Percentiles rank a stretch among this genome's conserved stretches.
Conservation (phyloP, 1,140 invertebrate genomes). For the Drosophila ananassae region DNA sequence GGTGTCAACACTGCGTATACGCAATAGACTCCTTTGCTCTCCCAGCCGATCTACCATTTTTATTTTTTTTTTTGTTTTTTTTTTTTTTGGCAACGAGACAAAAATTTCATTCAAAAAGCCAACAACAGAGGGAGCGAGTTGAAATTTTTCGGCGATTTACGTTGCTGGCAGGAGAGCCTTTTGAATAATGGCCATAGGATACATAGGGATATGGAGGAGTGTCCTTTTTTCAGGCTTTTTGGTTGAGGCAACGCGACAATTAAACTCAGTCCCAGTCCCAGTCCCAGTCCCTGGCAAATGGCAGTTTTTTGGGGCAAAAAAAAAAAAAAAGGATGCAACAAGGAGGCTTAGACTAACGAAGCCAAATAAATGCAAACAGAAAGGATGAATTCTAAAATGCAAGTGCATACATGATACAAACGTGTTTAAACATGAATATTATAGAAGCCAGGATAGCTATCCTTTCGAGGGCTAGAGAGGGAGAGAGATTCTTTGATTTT, state of each 20-base stretch:
- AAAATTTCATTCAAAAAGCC: constrained; percentile 70
- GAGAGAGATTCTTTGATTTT: neutral
- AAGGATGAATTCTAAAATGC: no score
- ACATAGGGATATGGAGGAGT: constrained; percentile 2
- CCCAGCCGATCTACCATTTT: constrained; percentile 6
- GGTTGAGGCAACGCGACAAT: constrained; percentile 56
- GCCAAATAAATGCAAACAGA: constrained; percentile 64
- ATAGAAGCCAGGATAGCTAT: neutral
- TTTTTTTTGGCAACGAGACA: constrained; percentile 35
- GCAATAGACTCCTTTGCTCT: neutral
- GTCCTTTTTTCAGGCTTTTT: neutral
- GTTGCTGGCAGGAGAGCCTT: constrained; percentile 25
- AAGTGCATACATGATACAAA: no score
- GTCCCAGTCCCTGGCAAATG: constrained; percentile 11
- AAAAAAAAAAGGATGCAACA: constrained; percentile 3
- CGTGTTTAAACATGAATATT: neutral
- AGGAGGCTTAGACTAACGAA: constrained; percentile 69
- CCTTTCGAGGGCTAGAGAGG: neutral
- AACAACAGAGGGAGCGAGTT: constrained; percentile 44
- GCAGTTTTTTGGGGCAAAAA: constrained; percentile 1
- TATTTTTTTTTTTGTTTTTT: neutral
- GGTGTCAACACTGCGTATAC: neutral
- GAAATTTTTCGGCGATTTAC: constrained; percentile 67
- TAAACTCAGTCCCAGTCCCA: constrained; percentile 48
- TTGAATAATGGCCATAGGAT: constrained; percentile 61